Evolutionary conservation across 2,797 vertebrate genomes (phyloP).

Genomic region (Bovichtus diacanthus): DNA sequence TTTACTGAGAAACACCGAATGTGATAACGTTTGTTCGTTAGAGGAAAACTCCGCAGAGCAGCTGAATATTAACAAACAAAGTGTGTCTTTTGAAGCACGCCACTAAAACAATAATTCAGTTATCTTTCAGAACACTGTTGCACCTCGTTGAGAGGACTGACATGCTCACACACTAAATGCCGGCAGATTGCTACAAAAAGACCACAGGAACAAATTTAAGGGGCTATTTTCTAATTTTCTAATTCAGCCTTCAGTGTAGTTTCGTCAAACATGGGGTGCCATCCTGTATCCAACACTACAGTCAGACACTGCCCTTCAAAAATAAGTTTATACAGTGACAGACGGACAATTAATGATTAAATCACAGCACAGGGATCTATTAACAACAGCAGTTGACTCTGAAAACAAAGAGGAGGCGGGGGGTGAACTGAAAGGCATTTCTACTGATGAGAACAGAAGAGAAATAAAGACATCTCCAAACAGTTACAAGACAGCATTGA

Average conservation of each 20-base stretch:
- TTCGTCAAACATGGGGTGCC: no score
- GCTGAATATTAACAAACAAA: neutral
- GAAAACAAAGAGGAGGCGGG: slow-evolving; percentile 25
- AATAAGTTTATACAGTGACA: slow-evolving; percentile 37
- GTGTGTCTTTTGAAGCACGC: neutral
- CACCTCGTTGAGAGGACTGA: no score
- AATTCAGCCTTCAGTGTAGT: no score
- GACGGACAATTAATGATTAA: slow-evolving; percentile 53
- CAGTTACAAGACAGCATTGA: slow-evolving; percentile 37
- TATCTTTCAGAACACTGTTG: no score
- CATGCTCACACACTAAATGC: neutral
- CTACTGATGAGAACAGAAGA: slow-evolving; percentile 25
- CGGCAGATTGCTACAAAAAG: neutral
- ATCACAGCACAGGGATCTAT: slow-evolving; percentile 44
- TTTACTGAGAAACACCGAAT: neutral
- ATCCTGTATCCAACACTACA: slow-evolving; percentile 24
- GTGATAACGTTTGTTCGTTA: neutral
- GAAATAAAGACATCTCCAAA: slow-evolving; percentile 55
- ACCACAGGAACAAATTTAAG: neutral
- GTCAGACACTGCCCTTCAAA: slow-evolving; percentile 38
- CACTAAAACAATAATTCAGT: neutral
- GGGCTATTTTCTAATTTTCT: neutral
- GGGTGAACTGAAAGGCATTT: slow-evolving; percentile 42
- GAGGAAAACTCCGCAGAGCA: neutral
- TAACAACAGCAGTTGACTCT: slow-evolving; percentile 47